Percentiles rank a stretch among this genome's conserved stretches.
phyloP scores from a whole-genome alignment of 2,797 vertebrate genomes.

The Oreonectes daqikongensis region DNA sequence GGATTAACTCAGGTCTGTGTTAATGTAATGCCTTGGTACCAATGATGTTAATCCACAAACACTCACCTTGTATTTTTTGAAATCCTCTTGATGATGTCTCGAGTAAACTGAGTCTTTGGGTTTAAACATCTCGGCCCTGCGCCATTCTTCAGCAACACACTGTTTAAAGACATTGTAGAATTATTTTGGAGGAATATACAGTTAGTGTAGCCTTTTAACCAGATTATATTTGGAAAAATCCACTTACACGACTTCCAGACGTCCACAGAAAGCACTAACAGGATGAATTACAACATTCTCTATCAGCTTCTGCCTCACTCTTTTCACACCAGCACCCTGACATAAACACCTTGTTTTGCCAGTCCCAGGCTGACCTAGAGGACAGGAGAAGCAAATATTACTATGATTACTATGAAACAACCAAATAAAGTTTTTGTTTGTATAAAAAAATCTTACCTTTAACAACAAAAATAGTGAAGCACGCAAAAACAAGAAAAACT shows the following conservation, averaged over 20 bases:
- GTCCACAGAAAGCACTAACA: constrained; percentile 37
- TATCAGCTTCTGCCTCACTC: neutral
- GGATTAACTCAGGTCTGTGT: neutral
- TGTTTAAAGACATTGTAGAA: constrained; percentile 11
- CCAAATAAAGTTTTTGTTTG: no score
- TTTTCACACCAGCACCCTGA: neutral
- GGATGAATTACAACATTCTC: constrained; percentile 46
- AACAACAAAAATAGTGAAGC: neutral
- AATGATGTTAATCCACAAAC: no score
- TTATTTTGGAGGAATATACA: neutral
- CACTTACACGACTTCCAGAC: constrained; percentile 50
- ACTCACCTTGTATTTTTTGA: neutral
- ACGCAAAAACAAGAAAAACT: neutral
- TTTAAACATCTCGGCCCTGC: constrained; percentile 7
- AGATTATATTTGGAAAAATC: no score
- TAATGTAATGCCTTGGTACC: neutral
- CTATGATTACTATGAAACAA: neutral
- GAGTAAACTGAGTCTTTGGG: constrained; percentile 12
- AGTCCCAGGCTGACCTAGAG: constrained; percentile 16
- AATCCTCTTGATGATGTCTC: neutral
- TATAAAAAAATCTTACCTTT: constrained; percentile 17
- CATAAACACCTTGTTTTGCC: constrained; percentile 45
- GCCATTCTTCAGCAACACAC: constrained; percentile 30
- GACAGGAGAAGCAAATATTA: neutral
- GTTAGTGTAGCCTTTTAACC: neutral